Conservation (phyloP, 2,888 invertebrate species). For the Chrysotoxum bicinctum region DNA sequence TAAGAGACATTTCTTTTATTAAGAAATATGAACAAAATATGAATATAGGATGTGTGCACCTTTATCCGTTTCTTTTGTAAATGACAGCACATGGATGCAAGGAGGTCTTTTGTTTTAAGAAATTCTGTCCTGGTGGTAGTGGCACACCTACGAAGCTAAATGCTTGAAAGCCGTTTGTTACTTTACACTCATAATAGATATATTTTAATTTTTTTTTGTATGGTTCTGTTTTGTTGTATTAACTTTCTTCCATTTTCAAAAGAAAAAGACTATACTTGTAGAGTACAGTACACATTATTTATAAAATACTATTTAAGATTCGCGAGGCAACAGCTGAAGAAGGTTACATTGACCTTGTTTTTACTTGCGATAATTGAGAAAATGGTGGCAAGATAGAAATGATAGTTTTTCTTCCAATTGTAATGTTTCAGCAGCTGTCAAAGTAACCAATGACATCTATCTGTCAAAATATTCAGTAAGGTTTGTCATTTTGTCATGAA, state of each 20-base stretch:
- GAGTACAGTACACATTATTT: too few species aligned
- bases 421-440: too few species aligned
- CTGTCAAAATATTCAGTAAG: too few species aligned
- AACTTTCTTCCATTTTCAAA: background rate
- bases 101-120: slow-evolving; percentile 36
- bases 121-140: background rate
- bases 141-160: background rate
- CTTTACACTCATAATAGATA: slow-evolving; percentile 2
- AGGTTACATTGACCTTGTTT: too few species aligned
- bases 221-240: background rate
- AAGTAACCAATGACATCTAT: too few species aligned
- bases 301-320: too few species aligned
- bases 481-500: too few species aligned
- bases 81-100: slow-evolving; percentile 40
- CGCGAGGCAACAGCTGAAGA: too few species aligned
- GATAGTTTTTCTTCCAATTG: too few species aligned
- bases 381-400: too few species aligned
- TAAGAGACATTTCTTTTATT: slow-evolving; percentile 59
- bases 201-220: background rate
- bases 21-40: slow-evolving; percentile 21
- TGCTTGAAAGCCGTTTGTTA: background rate
- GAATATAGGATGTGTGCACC: slow-evolving; percentile 12
- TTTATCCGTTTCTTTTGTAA: slow-evolving; percentile 52
- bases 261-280: background rate
- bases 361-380: too few species aligned